Conservation (phyloP, 1,140 invertebrate species). For the Zaprionus inermis region DNA sequence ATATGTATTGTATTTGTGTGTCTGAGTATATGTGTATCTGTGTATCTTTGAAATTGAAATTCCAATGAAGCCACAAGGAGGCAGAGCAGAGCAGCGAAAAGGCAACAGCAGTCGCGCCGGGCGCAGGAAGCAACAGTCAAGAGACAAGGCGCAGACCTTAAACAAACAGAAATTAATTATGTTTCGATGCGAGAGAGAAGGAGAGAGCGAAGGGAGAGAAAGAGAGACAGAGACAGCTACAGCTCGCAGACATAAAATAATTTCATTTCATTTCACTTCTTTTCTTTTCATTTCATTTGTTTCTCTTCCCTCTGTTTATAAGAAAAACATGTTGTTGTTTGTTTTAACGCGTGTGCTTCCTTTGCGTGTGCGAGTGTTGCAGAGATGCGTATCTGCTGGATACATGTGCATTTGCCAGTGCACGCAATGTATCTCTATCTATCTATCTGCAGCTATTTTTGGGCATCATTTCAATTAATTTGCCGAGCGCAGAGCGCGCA, state of each 20-base stretch:
- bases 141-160: constrained; percentile 69
- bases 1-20: constrained; percentile 62
- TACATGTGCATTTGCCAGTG: constrained; percentile 47
- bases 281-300: constrained; percentile 45
- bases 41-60: constrained; percentile 67
- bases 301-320: constrained; percentile 67
- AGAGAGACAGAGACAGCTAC: constrained; percentile 24
- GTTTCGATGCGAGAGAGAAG: constrained; percentile 66
- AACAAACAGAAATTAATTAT: constrained; percentile 84
- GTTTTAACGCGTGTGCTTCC: constrained; percentile 79
- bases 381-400: constrained; percentile 72
- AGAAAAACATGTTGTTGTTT: constrained; percentile 82
- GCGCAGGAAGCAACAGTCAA: constrained; percentile 72
- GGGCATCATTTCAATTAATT: constrained; percentile 72
- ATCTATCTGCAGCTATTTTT: constrained; percentile 60
- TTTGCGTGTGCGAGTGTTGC: constrained; percentile 38
- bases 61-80: constrained; percentile 78
- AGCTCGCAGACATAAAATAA: constrained; percentile 69
- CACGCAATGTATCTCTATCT: constrained; percentile 9
- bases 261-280: constrained; percentile 59
- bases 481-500: constrained; percentile 29
- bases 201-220: background rate
- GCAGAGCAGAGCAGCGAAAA: constrained; percentile 13
- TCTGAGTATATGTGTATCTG: constrained; percentile 33
- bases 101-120: background rate